A percentile compares a stretch with the other conserved stretches of the same genome.
phyloP scores from a whole-genome alignment of 2,888 invertebrate species.

The Trachelus troglodyta region DNA sequence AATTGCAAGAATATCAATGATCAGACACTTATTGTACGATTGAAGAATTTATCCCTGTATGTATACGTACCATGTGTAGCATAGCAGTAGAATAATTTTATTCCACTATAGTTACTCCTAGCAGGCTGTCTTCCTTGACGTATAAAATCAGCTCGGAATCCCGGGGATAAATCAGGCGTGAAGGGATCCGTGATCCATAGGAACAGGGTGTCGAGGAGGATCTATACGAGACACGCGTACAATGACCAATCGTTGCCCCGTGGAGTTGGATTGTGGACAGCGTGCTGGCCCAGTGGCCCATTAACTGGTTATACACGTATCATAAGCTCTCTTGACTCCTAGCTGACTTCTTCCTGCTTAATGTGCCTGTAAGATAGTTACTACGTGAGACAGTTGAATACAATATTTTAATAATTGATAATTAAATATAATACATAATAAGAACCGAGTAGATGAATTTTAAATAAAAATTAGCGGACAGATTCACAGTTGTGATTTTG shows the following conservation, averaged over 20 bases:
- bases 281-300: constrained; percentile 35
- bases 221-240: constrained; percentile 2
- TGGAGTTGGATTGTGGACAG: constrained; percentile 22
- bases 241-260: constrained; percentile 14
- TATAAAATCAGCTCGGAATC: not conserved
- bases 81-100: not conserved
- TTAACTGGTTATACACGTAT: constrained; percentile 38
- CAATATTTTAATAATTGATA: not conserved
- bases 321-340: constrained; percentile 33
- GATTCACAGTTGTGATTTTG: not conserved
- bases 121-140: not conserved
- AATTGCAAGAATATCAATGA: not conserved
- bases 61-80: not conserved
- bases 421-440: too few relatives aligned
- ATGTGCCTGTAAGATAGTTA: not conserved
- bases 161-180: not conserved
- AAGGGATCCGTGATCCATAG: not conserved
- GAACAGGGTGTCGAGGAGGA: constrained; percentile 2
- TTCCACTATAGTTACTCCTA: not conserved
- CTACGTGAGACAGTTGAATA: not conserved
- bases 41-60: not conserved
- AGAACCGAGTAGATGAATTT: not conserved
- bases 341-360: constrained; percentile 14
- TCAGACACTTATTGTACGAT: not conserved
- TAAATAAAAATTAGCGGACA: too few relatives aligned